phyloP scores from a whole-genome alignment of 2,113 vertebrate genomes.

The Seriola aureovittata region DNA sequence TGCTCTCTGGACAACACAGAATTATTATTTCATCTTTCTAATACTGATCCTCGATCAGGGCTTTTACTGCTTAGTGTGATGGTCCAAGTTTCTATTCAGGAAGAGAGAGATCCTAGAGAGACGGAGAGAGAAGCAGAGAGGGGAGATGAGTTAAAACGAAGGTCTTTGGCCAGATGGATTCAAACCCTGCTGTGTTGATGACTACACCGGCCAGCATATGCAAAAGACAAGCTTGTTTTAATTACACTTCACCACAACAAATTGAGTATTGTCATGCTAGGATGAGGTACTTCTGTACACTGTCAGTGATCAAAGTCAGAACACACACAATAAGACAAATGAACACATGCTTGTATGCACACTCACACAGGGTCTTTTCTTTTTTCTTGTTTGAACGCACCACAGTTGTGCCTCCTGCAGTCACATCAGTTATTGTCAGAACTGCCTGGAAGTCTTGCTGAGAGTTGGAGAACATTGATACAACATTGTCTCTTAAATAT shows the following conservation, averaged over 20 bases:
- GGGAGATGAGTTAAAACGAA: constrained; percentile 41
- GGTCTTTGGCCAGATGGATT: constrained; percentile 54
- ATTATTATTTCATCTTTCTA: constrained; percentile 67
- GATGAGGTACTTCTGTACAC: constrained; percentile 32
- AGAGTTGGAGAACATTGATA: neutral
- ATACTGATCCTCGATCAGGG: constrained; percentile 38
- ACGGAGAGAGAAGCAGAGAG: neutral
- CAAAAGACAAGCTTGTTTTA: constrained; percentile 61
- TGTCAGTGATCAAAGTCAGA: constrained; percentile 57
- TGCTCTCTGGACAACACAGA: constrained; percentile 61
- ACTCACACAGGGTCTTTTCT: constrained; percentile 6
- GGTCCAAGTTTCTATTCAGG: constrained; percentile 42
- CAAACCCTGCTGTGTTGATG: neutral
- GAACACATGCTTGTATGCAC: constrained; percentile 41
- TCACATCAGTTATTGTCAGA: neutral
- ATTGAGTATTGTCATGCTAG: constrained; percentile 43
- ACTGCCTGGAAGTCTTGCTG: neutral
- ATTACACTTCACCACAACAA: constrained; percentile 62
- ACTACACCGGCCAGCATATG: constrained; percentile 31
- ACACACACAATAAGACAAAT: constrained; percentile 36
- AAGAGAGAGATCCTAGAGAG: constrained; percentile 36
- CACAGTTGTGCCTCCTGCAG: neutral
- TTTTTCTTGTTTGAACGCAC: constrained; percentile 21
- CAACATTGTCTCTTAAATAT: constrained; percentile 9
- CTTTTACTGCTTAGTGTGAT: constrained; percentile 28